Conservation (phyloP, 2,888 invertebrate species). For the Napeogenes sylphis region DNA sequence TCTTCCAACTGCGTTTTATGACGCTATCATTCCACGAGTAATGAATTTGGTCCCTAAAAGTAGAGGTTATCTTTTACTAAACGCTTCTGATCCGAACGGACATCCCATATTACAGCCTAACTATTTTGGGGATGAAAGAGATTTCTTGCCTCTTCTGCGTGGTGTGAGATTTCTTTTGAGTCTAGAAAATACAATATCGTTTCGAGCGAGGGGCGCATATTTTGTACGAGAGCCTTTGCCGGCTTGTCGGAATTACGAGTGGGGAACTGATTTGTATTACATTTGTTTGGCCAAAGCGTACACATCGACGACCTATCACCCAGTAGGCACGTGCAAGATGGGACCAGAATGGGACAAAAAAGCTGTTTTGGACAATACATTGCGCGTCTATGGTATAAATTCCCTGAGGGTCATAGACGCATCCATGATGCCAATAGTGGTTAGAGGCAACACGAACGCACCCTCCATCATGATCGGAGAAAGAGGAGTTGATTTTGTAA, state of each 20-base stretch:
- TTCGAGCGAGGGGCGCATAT: constrained; percentile 72
- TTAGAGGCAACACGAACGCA: constrained; percentile 89
- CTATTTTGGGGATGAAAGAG: constrained; percentile 76
- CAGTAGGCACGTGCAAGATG: constrained; percentile 63
- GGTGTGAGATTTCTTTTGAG: constrained; percentile 77
- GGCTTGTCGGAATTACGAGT: constrained; percentile 73
- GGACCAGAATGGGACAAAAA: constrained; percentile 74
- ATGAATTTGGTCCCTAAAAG: constrained; percentile 79
- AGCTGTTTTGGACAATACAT: constrained; percentile 82
- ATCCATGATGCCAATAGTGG: constrained; percentile 87
- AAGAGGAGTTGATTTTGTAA: constrained; percentile 63
- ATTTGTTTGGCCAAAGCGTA: constrained; percentile 79
- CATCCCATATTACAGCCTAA: constrained; percentile 83
- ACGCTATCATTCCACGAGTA: constrained; percentile 75
- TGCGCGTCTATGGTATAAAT: constrained; percentile 80
- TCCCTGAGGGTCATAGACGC: constrained; percentile 84
- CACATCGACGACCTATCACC: constrained; percentile 69
- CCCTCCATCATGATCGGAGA: constrained; percentile 58
- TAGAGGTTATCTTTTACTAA: constrained; percentile 78
- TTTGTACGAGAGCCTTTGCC: constrained; percentile 73
- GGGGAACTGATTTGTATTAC: constrained; percentile 81
- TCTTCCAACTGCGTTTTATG: constrained; percentile 77
- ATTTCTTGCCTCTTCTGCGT: constrained; percentile 77
- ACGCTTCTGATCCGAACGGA: constrained; percentile 81
- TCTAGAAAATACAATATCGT: constrained; percentile 75